These are phyloP conservation scores for Cyanocitta stelleri DNA, from an alignment of 2,113 vertebrate species.

Conservation along the genomic window DNA sequence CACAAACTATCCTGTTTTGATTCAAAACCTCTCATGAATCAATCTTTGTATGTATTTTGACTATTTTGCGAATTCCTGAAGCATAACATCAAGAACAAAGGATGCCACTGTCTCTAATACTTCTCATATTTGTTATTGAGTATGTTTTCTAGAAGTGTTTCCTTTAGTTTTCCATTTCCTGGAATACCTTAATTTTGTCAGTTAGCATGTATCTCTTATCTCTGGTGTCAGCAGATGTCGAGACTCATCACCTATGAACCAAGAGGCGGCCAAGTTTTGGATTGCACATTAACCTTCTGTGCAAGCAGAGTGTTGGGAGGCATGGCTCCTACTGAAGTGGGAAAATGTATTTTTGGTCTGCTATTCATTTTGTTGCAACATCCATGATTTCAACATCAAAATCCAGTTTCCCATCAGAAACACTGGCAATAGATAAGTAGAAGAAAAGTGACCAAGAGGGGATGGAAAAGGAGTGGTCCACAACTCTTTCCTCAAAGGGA, in stretches of 20 bases:
- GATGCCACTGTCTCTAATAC: background rate
- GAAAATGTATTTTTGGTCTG: background rate
- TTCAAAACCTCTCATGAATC: background rate
- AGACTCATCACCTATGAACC: background rate
- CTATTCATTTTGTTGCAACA: conserved; percentile 2
- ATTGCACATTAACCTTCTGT: background rate
- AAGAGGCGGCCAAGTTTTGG: background rate
- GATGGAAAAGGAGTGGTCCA: background rate
- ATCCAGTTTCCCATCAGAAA: background rate
- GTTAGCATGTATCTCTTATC: background rate
- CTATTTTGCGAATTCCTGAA: background rate
- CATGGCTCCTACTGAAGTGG: background rate
- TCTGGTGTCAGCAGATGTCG: background rate
- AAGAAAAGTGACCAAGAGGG: background rate
- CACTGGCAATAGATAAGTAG: background rate
- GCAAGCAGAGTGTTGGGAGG: background rate
- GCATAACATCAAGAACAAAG: background rate
- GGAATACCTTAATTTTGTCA: background rate
- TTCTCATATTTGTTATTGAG: background rate
- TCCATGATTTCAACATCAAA: conserved; percentile 8
- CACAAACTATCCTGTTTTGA: background rate
- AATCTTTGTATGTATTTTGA: background rate
- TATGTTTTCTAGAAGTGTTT: background rate
- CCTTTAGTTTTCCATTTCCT: background rate
- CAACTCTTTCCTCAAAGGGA: background rate